Evolutionary conservation across 2,797 vertebrate species (phyloP).

Genomic region (Parauchenoglanis punctatus): DNA sequence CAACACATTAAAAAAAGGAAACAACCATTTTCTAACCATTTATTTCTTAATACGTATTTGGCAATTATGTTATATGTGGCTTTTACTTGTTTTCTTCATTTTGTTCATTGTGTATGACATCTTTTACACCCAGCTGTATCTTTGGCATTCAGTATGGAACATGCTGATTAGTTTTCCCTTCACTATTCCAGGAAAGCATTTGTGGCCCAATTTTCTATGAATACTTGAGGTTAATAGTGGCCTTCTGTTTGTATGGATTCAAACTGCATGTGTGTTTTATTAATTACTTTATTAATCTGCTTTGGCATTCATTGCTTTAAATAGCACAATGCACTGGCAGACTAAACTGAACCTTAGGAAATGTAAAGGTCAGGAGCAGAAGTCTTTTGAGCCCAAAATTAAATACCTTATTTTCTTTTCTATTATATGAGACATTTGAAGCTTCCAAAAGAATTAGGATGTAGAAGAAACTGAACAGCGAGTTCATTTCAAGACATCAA

Average conservation of each 20-base stretch:
- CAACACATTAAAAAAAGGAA: neutral
- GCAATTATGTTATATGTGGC: neutral
- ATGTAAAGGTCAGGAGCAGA: conserved; percentile 45
- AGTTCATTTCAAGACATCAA: conserved; percentile 28
- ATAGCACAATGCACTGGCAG: conserved; percentile 14
- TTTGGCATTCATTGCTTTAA: conserved; percentile 28
- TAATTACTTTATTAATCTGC: conserved; percentile 35
- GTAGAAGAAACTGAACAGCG: neutral
- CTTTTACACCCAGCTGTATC: neutral
- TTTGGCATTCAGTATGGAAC: conserved; percentile 3
- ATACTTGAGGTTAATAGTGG: conserved; percentile 11
- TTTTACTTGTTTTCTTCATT: neutral
- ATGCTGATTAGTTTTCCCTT: neutral
- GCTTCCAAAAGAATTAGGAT: neutral
- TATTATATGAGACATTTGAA: conserved; percentile 40
- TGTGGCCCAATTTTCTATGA: conserved; percentile 12
- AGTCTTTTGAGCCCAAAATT: conserved; percentile 22
- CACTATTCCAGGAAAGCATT: neutral
- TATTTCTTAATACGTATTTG: neutral
- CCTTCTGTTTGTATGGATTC: conserved; percentile 27
- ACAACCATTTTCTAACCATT: no score
- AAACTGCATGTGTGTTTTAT: conserved; percentile 1
- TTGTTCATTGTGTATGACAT: neutral
- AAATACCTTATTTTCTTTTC: conserved; percentile 36
- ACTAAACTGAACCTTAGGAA: conserved; percentile 29